Base-by-base conservation (phyloP, 92 coral and sea anemone species). In the Actinostola sp. region DNA sequence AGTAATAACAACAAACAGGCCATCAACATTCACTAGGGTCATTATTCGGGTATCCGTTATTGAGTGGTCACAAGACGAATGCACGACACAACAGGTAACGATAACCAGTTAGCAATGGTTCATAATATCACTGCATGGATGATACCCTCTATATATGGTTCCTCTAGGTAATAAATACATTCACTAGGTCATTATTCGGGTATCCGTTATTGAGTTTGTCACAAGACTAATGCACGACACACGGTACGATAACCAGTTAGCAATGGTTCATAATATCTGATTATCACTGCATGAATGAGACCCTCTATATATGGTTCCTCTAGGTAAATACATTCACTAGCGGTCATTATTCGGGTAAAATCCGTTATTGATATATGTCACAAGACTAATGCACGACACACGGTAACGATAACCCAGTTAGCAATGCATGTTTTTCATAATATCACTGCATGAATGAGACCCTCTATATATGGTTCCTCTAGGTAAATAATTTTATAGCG, bases 101-200 rank as follows among this genome's bases (percentile, higher is more conserved):
- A 81, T 87, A 38, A 90, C 92, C 13, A 87, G 89, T 76, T 90
- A 87, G 81, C 56, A 53, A n/a, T n/a, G n/a, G n/a, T n/a, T n/a
- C 60, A 21, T 21, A 20, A 3, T 53, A 3, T 10, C 25, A 53
- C 3, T 21, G 31, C 60, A n/a, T n/a, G n/a, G n/a, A n/a, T n/a
- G n/a, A n/a, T n/a, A n/a, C n/a, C n/a, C n/a, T n/a, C n/a, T n/a
- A n/a, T n/a, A n/a, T n/a, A n/a, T n/a, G n/a, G n/a, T n/a, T n/a
- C n/a, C n/a, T n/a, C n/a, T 86, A 91, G n/a, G 67, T 88, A 4
- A 41, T 86, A 49, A 65, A 83, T 30, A 19, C 95, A 81, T 23
- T 55, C 83, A 0, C 73, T 11, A 73, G 84, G 28, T 53, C 69
- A 29, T 42, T 56, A 41, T 82, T 71, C 25, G 84, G 78, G 14